phyloP scores from a whole-genome alignment of 2,113 vertebrate genomes.

The Vulpes lagopus region DNA sequence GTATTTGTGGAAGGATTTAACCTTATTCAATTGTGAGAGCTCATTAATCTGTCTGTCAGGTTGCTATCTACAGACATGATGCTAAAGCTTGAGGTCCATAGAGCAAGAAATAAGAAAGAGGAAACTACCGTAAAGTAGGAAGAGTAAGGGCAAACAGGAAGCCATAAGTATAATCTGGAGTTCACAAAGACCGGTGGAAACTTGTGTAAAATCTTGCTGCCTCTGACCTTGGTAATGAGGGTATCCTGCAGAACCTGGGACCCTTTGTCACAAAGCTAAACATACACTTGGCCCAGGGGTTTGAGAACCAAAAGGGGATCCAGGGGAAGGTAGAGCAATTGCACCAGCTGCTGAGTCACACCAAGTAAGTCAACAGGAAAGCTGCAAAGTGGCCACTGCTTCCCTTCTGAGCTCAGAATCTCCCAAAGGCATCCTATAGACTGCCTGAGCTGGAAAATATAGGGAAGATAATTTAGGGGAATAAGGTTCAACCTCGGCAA shows the following conservation, averaged over 20 bases:
- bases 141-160: neutral
- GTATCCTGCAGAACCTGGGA: neutral
- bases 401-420: neutral
- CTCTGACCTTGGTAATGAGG: neutral
- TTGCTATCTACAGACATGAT: neutral
- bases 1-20: neutral
- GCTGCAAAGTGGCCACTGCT: neutral
- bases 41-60: neutral
- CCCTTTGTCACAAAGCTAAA: neutral
- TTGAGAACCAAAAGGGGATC: neutral
- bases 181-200: neutral
- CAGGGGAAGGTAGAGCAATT: neutral
- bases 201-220: neutral
- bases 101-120: neutral
- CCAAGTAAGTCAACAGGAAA: fast-evolving
- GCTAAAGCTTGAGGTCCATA: neutral
- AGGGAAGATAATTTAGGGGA: neutral
- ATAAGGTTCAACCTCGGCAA: neutral
- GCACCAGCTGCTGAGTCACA: neutral
- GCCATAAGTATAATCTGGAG: neutral
- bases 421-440: neutral
- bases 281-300: neutral
- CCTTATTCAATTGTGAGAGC: neutral
- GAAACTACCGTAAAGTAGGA: neutral
- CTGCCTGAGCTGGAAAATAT: neutral